phyloP scores from a whole-genome alignment of 2,888 invertebrate genomes.

The Cistogaster globosa region DNA sequence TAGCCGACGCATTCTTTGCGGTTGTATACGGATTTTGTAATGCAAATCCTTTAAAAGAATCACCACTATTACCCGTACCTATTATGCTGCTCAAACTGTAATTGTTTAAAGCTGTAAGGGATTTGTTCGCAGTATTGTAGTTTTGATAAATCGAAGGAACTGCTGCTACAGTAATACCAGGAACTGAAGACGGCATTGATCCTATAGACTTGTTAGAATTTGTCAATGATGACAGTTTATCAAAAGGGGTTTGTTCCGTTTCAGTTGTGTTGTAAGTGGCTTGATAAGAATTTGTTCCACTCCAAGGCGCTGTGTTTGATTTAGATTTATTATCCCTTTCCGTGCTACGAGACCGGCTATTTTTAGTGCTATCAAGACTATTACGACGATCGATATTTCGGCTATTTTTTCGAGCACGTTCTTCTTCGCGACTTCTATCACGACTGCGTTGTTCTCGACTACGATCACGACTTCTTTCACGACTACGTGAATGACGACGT shows the following conservation, averaged over 20 bases:
- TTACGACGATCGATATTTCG: conserved; percentile 51
- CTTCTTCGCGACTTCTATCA: conserved; percentile 83
- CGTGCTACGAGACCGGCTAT: conserved; percentile 8
- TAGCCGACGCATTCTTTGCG: conserved; percentile 59
- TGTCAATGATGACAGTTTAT: conserved; percentile 26
- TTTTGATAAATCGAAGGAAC: conserved; percentile 74
- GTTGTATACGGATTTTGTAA: conserved; percentile 76
- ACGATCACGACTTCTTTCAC: conserved; percentile 79
- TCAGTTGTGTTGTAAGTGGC: conserved; percentile 31
- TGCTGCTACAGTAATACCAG: conserved; percentile 22
- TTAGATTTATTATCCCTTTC: conserved; percentile 49
- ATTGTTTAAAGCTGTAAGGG: conserved; percentile 74
- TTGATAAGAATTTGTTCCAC: conserved; percentile 69
- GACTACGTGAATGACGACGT: conserved; percentile 74
- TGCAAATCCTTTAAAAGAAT: conserved; percentile 71
- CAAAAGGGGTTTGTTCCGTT: not conserved
- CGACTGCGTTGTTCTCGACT: conserved; percentile 71
- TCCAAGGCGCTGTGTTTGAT: conserved; percentile 67
- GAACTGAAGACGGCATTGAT: not conserved
- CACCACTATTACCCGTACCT: conserved; percentile 59
- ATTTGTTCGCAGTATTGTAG: conserved; percentile 72
- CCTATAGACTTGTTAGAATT: conserved; percentile 4
- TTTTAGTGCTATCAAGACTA: conserved; percentile 35
- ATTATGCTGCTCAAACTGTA: conserved; percentile 74
- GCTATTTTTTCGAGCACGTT: conserved; percentile 82